Conservation (phyloP, 2,888 invertebrate genomes). For the Alloplasta piceator region DNA sequence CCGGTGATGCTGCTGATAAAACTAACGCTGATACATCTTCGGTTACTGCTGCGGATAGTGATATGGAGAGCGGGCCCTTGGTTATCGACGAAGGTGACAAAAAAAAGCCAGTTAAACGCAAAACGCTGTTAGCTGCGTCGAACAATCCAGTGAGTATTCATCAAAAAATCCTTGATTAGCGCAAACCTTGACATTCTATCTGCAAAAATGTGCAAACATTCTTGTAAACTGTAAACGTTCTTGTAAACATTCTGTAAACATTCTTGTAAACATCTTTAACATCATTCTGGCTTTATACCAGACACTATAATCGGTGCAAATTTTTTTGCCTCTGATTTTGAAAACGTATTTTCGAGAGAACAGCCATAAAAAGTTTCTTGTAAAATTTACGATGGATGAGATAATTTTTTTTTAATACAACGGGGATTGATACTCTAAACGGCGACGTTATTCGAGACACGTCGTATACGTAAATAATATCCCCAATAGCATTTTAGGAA, state of each 20-base stretch:
- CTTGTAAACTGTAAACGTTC: too few relatives aligned
- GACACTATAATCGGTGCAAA: too few relatives aligned
- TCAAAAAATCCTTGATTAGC: slow-evolving; percentile 25
- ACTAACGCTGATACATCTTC: slow-evolving; percentile 33
- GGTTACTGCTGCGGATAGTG: slow-evolving; percentile 72
- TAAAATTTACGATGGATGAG: too few relatives aligned
- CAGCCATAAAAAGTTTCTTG: too few relatives aligned
- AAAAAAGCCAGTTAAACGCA: slow-evolving; percentile 79
- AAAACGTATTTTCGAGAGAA: too few relatives aligned
- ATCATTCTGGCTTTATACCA: too few relatives aligned
- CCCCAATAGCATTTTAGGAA: slow-evolving; percentile 81
- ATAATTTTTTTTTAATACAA: not conserved
- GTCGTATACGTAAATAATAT: slow-evolving; percentile 24
- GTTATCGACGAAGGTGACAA: slow-evolving; percentile 81
- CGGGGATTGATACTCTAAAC: not conserved
- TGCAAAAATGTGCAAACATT: too few relatives aligned
- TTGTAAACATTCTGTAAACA: too few relatives aligned
- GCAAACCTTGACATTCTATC: too few relatives aligned
- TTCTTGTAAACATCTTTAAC: too few relatives aligned
- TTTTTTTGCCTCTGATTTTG: too few relatives aligned
- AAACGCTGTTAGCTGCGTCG: slow-evolving; percentile 69
- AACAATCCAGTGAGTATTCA: slow-evolving; percentile 75
- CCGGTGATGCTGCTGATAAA: slow-evolving; percentile 43
- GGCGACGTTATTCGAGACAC: slow-evolving; percentile 37
- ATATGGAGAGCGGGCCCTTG: slow-evolving; percentile 78